These are phyloP conservation scores for Sus cebifrons DNA, from an alignment of 2,797 vertebrate species.

Conservation along the genomic window DNA sequence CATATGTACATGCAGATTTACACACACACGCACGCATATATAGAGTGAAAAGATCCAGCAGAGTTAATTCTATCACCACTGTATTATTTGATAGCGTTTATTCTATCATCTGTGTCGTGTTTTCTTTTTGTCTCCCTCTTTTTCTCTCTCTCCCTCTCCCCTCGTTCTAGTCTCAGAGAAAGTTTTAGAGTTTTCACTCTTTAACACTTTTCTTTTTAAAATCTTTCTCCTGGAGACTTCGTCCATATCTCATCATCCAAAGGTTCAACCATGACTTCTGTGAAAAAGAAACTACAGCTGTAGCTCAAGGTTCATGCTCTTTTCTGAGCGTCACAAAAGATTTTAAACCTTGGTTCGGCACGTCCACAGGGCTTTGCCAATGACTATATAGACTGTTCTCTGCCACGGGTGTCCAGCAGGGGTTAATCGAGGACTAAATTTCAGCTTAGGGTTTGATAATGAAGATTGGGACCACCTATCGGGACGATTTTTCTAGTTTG, in stretches of 20 bases:
- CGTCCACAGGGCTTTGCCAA: not conserved
- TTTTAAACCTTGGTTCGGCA: not conserved
- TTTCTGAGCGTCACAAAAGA: not conserved
- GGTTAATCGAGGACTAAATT: not conserved
- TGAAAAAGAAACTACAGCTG: not conserved
- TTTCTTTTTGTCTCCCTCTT: not conserved
- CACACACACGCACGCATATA: not conserved
- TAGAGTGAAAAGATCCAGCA: not conserved
- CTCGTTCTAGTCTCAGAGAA: not conserved
- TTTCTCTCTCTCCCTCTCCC: not conserved
- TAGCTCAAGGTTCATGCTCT: not conserved
- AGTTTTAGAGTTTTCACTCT: not conserved
- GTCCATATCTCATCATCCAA: not conserved
- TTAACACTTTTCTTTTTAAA: not conserved
- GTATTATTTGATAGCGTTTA: not conserved
- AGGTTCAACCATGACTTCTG: not conserved
- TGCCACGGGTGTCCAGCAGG: not conserved
- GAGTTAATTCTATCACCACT: not conserved
- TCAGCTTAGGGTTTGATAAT: not conserved
- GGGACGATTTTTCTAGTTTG: not conserved
- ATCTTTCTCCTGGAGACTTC: not conserved
- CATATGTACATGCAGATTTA: not conserved
- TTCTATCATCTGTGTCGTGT: not conserved
- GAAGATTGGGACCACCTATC: not conserved
- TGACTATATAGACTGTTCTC: not conserved